phyloP scores from a whole-genome alignment of 2,888 invertebrate genomes.

The Brenthis daphne region DNA sequence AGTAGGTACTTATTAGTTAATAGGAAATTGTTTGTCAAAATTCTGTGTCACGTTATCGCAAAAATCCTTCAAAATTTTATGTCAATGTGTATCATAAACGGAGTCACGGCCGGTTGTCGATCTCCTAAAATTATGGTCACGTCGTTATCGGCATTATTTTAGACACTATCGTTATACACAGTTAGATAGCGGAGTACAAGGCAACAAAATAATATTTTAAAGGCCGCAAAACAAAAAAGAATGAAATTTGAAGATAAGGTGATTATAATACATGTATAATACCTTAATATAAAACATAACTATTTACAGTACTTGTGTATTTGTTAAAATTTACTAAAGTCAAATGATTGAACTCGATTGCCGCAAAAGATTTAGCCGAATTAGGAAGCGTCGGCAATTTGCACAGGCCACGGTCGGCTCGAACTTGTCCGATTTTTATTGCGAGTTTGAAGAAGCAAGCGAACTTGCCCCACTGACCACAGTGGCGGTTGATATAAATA shows the following conservation, averaged over 20 bases:
- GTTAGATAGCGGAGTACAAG: conserved; percentile 49
- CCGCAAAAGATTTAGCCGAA: conserved; percentile 43
- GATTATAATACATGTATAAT: background rate
- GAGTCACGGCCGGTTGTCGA: conserved; percentile 79
- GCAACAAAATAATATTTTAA: conserved; percentile 43
- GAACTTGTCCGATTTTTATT: conserved; percentile 78
- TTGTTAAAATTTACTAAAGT: conserved; percentile 4
- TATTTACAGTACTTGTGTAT: background rate
- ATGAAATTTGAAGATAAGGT: background rate
- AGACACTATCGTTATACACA: conserved; percentile 58
- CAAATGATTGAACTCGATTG: conserved; percentile 25
- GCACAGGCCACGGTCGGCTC: conserved; percentile 66
- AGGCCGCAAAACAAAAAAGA: conserved; percentile 25
- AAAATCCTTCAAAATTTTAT: conserved; percentile 68
- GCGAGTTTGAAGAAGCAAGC: conserved; percentile 70
- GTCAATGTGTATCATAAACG: conserved; percentile 61
- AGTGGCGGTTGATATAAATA: conserved; percentile 69
- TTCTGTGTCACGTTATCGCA: conserved; percentile 70
- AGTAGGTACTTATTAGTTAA: conserved; percentile 27
- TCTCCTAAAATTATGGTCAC: conserved; percentile 77
- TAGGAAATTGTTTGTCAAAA: conserved; percentile 46
- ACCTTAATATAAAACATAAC: background rate
- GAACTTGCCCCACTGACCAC: conserved; percentile 79
- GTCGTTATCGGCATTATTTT: conserved; percentile 60
- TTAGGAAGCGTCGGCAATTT: conserved; percentile 46